Percentiles rank a stretch among this genome's conserved stretches.
Evolutionary conservation across 2,113 vertebrate genomes (phyloP).

Genomic region (Thunnus thynnus): DNA sequence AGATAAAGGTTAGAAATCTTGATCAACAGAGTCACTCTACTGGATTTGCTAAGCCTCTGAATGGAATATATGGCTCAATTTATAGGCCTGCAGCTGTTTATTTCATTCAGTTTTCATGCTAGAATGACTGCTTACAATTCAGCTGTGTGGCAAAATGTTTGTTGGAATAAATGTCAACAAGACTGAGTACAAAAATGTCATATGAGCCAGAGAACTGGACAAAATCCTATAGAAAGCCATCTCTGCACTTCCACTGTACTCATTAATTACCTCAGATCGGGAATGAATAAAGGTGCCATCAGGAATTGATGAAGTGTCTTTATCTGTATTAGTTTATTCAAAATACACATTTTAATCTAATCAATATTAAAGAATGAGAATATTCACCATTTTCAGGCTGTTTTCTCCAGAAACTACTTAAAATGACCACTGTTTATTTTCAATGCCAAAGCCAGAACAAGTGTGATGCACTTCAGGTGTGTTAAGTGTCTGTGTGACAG

Average conservation of each 20-base stretch:
- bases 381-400: background rate
- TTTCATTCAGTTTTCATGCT: slow-evolving; percentile 26
- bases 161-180: slow-evolving; percentile 20
- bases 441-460: too few relatives aligned
- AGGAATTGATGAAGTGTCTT: too few relatives aligned
- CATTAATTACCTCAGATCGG: background rate
- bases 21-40: background rate
- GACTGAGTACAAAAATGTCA: background rate
- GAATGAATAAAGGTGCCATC: background rate
- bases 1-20: background rate
- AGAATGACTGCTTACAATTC: slow-evolving; percentile 29
- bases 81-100: slow-evolving; percentile 41
- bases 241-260: too few relatives aligned
- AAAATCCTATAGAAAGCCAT: background rate
- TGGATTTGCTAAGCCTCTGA: background rate
- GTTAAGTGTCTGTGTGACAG: too few relatives aligned
- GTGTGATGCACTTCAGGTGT: too few relatives aligned
- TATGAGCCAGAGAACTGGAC: slow-evolving; percentile 7
- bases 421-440: background rate
- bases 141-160: slow-evolving; percentile 18
- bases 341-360: too few relatives aligned
- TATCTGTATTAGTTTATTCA: too few relatives aligned
- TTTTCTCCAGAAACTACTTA: background rate
- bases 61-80: slow-evolving; percentile 18
- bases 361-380: background rate